Conservation (phyloP, 2,113 vertebrate species). For the Paralichthys olivaceus region DNA sequence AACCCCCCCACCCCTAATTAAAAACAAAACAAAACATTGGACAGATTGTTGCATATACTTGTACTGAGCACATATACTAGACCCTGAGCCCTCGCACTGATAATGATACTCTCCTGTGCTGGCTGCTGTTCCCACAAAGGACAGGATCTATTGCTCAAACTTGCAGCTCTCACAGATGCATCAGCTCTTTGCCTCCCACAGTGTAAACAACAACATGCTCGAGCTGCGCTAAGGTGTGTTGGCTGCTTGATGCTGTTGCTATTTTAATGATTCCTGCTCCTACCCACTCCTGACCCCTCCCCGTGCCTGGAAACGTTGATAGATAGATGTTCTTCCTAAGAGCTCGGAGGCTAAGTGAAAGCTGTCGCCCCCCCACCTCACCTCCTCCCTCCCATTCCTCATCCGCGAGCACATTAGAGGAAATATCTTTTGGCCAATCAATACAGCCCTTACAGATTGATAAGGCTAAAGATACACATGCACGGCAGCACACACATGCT, state of each 20-base stretch:
- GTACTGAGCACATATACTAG: conserved; percentile 34
- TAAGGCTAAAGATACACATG: conserved; percentile 55
- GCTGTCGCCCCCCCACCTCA: conserved; percentile 27
- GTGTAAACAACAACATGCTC: conserved; percentile 64
- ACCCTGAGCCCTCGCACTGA: conserved; percentile 42
- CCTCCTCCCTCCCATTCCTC: not conserved
- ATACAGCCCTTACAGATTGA: conserved; percentile 71
- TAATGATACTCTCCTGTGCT: conserved; percentile 39
- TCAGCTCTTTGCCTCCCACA: conserved; percentile 65
- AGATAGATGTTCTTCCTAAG: conserved; percentile 72
- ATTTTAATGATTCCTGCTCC: conserved; percentile 57
- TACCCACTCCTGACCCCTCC: conserved; percentile 47
- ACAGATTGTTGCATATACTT: conserved; percentile 37
- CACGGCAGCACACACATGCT: conserved; percentile 28
- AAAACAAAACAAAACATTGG: conserved; percentile 48
- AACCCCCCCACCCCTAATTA: conserved; percentile 43
- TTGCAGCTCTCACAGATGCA: conserved; percentile 51
- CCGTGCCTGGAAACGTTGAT: conserved; percentile 73
- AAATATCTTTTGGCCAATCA: conserved; percentile 73
- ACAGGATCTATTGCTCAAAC: conserved; percentile 47
- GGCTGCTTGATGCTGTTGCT: conserved; percentile 53
- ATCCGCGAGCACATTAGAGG: conserved; percentile 69
- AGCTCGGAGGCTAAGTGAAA: conserved; percentile 75
- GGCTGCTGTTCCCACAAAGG: conserved; percentile 42
- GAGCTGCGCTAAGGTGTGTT: conserved; percentile 54